Percentiles rank a stretch among this genome's conserved stretches.
These are phyloP conservation scores for Mormyrus iriodes DNA, from an alignment of 2,113 vertebrate species.

Conservation along the genomic window DNA sequence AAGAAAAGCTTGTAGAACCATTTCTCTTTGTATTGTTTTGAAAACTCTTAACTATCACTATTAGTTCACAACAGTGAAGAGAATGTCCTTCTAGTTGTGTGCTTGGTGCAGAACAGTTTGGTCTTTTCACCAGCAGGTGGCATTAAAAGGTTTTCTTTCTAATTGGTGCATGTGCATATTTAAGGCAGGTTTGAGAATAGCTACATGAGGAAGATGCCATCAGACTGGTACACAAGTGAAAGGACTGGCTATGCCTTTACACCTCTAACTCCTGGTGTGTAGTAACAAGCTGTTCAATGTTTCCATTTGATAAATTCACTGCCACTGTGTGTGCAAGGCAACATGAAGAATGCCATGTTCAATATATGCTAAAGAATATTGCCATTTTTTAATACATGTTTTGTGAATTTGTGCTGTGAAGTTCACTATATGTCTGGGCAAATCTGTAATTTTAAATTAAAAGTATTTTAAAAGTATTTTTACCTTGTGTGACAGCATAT, in stretches of 20 bases:
- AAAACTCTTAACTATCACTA: neutral
- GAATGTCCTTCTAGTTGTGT: neutral
- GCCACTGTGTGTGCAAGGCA: constrained; percentile 11
- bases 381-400: constrained; percentile 5
- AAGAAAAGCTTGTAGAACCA: neutral
- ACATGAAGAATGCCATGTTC: neutral
- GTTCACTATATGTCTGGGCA: neutral
- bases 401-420: neutral
- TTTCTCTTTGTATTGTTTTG: neutral
- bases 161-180: neutral
- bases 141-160: neutral
- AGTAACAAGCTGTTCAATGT: neutral
- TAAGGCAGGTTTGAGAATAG: neutral
- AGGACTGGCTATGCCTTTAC: neutral
- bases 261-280: neutral
- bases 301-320: constrained; percentile 12
- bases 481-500: neutral
- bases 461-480: neutral
- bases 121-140: neutral
- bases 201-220: neutral
- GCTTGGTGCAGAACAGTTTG: neutral
- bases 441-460: neutral
- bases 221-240: neutral
- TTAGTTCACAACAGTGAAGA: neutral
- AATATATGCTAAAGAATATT: neutral